Base-by-base conservation (phyloP, 2,797 vertebrate species). In the Notolepis coatsorum region DNA sequence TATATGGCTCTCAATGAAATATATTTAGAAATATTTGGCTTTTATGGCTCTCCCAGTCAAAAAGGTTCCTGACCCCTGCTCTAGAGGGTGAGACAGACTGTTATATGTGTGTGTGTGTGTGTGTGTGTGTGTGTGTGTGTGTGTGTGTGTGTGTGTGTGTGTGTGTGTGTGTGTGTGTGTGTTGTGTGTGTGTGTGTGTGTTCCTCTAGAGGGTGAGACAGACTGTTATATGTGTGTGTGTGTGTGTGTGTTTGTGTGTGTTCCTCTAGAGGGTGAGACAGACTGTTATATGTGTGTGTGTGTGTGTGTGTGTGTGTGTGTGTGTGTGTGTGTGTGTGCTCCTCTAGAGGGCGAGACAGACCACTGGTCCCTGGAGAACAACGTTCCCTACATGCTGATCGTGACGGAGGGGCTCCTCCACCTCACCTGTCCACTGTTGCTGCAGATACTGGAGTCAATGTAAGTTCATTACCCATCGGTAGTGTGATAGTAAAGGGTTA, bases 331-430 rank as follows among this genome's bases (percentile, higher is more conserved):
- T 61, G 23, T n/a, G 15, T 48, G 8, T 30, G 27, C 21, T 13
- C 24, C 33, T 48, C 18, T 9, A 80, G 78, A 64, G 2, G 7
- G 13, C 3, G 30, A 61, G 3, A 58, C 68, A 12, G 24, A 52
- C 59, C 71, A 7, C 49, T 86, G 85, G 84, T 86, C 55, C 62
- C 79, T 94, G 85, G 90, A 94, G 58, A 86, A 94, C 48, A 81
- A 73, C n/a, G 77, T 98, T 74, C 94, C 96, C 0, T 95, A 96
- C 63, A 81, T 95, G 54, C 83, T 98, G 85, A 72, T 97, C 47
- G 86, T 95, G 85, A 96, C 94, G 0, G 96, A 97, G 54, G 93
- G 95, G 52, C 91, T 98, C 79, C 75, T 95, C 69, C 91, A 97
- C 79, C 75, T 95, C 69, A 91, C 89, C 71, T 82, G 66, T 71